Conservation (phyloP, 64 coral and sea anemone genomes). For the Porites lutea region DNA sequence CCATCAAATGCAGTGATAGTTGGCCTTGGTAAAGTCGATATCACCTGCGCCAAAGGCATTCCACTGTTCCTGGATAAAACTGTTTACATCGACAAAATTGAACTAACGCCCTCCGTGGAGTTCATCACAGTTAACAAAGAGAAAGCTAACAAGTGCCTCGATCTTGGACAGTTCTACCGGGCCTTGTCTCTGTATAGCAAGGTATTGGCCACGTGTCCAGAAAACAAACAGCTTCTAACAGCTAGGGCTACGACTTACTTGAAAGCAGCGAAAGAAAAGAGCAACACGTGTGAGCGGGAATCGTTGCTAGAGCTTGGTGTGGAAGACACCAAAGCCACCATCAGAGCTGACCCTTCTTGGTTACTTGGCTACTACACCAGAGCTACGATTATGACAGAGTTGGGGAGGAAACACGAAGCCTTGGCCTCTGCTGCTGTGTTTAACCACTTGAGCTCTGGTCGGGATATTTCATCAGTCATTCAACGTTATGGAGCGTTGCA, state of each 20-base stretch:
- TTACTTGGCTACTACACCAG: neutral
- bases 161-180: too few relatives aligned
- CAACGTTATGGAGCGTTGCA: neutral
- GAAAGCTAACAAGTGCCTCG: too few relatives aligned
- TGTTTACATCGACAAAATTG: constrained; percentile 18
- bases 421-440: neutral
- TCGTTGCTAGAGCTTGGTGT: neutral
- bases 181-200: neutral
- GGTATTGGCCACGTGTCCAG: neutral
- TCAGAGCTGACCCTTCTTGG: constrained; percentile 15
- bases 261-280: neutral
- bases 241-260: constrained; percentile 6
- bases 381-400: neutral
- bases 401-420: neutral
- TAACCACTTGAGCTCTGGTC: neutral
- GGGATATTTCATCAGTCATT: neutral
- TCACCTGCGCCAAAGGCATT: neutral
- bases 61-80: neutral
- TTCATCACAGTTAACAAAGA: too few relatives aligned
- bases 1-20: neutral
- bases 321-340: neutral
- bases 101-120: neutral
- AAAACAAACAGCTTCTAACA: neutral
- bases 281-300: neutral
- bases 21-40: neutral